Base-by-base conservation (phyloP, 2,797 vertebrate species). In the Gadopsis bispinosus region DNA sequence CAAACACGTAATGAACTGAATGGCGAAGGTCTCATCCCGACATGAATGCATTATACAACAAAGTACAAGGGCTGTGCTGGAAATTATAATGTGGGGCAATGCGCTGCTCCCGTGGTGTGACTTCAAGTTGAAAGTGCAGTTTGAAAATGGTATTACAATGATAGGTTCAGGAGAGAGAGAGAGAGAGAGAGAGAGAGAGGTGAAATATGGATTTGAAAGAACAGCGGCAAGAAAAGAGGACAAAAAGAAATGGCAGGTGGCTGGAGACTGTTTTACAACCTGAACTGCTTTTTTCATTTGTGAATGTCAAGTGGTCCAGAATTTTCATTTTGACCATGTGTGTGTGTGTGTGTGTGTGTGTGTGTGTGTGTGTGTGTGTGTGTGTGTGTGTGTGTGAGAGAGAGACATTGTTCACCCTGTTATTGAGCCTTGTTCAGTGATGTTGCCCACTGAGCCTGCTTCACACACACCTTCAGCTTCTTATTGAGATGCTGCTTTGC, bases 401-500 rank as follows among this genome's bases (percentile, higher is more conserved):
- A n/a, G 6, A 31, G 43, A 45, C 4, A 22, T n/a, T n/a, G n/a
- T 70, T 75, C 48, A 75, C 66, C 80, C 75, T 67, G 20, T 85
- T 76, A 84, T 75, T 79, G 82, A 71, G 37, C 69, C 35, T 78
- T 59, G 73, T 84, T 82, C 76, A 72, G 41, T 33, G 72, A 83
- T 77, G 47, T 39, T 75, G 45, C 55, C 69, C 61, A 59, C 74
- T 77, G 67, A 50, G 79, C 64, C 50, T 67, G 58, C 48, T 61
- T 60, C 64, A 73, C 69, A 59, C 33, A 71, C 55, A 60, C 51
- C 55, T 70, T 79, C 74, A 77, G 78, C 56, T 72, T 80, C 72
- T 80, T 81, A 84, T 73, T 82, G 76, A 87, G 82, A 88, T 81
- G 67, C 81, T 53, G 84, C 73, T 86, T 86, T 73, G 70, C 84